Conservation (phyloP, 2,888 invertebrate genomes). For the Drosophila kuntzei region DNA sequence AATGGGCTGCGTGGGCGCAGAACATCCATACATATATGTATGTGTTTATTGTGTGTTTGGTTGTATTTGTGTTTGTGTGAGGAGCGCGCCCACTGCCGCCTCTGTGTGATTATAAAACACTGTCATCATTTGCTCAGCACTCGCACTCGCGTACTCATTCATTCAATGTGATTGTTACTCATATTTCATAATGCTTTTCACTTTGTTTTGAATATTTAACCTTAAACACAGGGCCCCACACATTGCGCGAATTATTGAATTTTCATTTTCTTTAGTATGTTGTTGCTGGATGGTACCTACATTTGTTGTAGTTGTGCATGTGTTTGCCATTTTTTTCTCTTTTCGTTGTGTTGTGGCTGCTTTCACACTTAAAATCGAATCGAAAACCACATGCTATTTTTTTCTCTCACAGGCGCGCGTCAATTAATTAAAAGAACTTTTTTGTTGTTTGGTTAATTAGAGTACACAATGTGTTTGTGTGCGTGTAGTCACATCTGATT, state of each 20-base stretch:
- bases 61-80: conserved; percentile 28
- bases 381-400: conserved; percentile 64
- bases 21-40: conserved; percentile 10
- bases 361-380: conserved; percentile 66
- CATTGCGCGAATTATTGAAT: conserved; percentile 75
- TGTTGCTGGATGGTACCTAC: conserved; percentile 66
- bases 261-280: conserved; percentile 60
- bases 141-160: conserved; percentile 53
- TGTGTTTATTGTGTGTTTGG: not conserved
- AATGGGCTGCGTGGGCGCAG: conserved; percentile 69
- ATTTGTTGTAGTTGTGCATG: conserved; percentile 71
- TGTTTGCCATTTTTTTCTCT: conserved; percentile 78
- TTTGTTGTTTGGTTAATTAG: conserved; percentile 47
- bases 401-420: conserved; percentile 41
- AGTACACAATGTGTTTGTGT: conserved; percentile 43
- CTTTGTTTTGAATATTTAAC: conserved; percentile 57
- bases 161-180: conserved; percentile 48
- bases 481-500: conserved; percentile 51
- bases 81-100: conserved; percentile 44
- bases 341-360: conserved; percentile 61
- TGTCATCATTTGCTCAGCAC: conserved; percentile 53
- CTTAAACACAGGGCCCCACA: conserved; percentile 43
- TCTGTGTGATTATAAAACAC: conserved; percentile 74
- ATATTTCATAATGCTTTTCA: conserved; percentile 67
- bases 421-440: conserved; percentile 35